Evolutionary conservation across 2,113 vertebrate genomes (phyloP), one percentile per base, ranked within the genome.

Genomic region (Phyllostomus hastatus): DNA sequence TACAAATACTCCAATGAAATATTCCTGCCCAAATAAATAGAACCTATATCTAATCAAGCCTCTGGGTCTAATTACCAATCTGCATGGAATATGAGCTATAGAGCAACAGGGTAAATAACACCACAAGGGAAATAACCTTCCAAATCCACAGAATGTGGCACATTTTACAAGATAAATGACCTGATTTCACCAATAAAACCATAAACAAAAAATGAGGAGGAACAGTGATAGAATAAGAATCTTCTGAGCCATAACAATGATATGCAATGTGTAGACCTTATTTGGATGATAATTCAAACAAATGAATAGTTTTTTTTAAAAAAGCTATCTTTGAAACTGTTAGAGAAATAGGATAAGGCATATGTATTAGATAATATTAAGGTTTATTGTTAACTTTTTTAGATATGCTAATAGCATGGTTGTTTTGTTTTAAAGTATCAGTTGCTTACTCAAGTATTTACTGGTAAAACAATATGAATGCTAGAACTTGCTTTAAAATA

Each of bases 401-500:
- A 38, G 5, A 14, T 43, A 76, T 76, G 24, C 31, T 79, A 70
- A 33, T 43, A 50, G 43, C 14, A 66, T 52, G 35, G 11, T 24
- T 64, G 6, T 38, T 46, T 31, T 46, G 0, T 19, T 52, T 90
- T 88, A 43, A 66, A 61, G 22, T 38, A 82, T 94, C 79, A 59
- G 24, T 54, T 66, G 11, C 22, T 54, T 75, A 48, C 41, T 46
- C 43, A 73, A 54, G n/a, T 43, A 64, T 69, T 81, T 70, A 57
- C 35, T 67, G 4, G 14, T 57, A 24, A 95, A 90, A 90, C 14
- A 75, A 66, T 66, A 26, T 20, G 28, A 35, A 86, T 72, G 57
- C 24, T 70, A 5, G n/a, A 1, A 86, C 70, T 92, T 95, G 19
- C 57, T 89, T 92, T 86, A 78, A 96, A 92, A 70, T 35, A 64